Evolutionary conservation across 2,888 invertebrate genomes (phyloP).

Genomic region (Noctua janthe): DNA sequence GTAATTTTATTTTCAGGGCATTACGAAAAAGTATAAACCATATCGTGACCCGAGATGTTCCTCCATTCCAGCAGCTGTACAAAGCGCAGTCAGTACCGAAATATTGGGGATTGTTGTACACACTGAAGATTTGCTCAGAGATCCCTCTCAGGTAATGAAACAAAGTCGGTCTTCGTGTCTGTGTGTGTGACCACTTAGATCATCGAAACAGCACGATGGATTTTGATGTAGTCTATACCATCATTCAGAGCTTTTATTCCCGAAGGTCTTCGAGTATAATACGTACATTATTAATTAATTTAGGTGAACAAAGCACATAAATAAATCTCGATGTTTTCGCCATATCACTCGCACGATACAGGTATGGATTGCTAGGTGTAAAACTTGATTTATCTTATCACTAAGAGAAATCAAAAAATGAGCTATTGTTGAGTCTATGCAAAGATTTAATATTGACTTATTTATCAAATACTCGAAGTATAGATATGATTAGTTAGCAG

Average conservation of each 20-base stretch:
- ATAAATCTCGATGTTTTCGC: background rate
- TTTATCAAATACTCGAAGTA: slow-evolving; percentile 21
- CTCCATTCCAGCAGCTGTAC: slow-evolving; percentile 95
- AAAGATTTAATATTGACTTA: slow-evolving; percentile 4
- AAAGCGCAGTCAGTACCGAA: slow-evolving; percentile 95
- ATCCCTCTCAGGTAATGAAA: slow-evolving; percentile 92
- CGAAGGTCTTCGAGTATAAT: background rate
- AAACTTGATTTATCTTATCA: background rate
- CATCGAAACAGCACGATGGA: background rate
- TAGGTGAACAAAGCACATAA: background rate
- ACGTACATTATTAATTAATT: background rate
- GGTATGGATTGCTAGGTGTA: background rate
- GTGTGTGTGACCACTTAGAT: background rate
- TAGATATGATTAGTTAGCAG: slow-evolving; percentile 31
- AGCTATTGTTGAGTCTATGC: background rate
- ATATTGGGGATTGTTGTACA: slow-evolving; percentile 97
- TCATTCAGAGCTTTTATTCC: background rate
- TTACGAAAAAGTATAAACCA: slow-evolving; percentile 92
- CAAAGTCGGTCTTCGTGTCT: background rate
- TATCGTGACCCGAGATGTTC: slow-evolving; percentile 96
- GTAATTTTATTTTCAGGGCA: slow-evolving; percentile 72
- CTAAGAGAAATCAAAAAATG: background rate
- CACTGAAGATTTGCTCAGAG: slow-evolving; percentile 96
- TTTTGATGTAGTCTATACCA: background rate
- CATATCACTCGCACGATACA: background rate